phyloP scores from a whole-genome alignment of 2,113 vertebrate genomes.

The Bufo gargarizans region DNA sequence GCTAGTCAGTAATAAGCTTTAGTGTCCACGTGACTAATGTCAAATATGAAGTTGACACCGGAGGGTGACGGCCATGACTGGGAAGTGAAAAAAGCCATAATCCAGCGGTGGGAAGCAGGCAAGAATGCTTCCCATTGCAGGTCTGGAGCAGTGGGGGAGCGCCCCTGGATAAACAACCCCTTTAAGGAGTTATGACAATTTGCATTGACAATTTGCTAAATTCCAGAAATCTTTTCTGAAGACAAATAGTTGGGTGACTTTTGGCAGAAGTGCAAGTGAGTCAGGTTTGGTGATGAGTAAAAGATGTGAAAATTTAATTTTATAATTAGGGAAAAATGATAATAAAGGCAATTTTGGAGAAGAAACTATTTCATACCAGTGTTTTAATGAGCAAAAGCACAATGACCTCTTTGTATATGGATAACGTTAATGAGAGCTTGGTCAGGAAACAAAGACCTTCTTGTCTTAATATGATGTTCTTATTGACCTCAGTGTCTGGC shows the following conservation, averaged over 20 bases:
- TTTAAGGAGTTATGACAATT: too few relatives aligned
- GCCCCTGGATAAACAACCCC: too few relatives aligned
- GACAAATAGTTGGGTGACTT: neutral
- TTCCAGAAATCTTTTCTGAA: neutral
- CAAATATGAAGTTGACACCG: too few relatives aligned
- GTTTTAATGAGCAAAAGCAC: conserved; percentile 49
- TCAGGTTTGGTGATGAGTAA: conserved; percentile 1
- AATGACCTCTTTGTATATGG: conserved; percentile 41
- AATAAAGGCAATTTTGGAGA: conserved; percentile 39
- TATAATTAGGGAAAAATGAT: conserved; percentile 28
- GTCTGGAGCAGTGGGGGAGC: too few relatives aligned
- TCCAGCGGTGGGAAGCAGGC: too few relatives aligned
- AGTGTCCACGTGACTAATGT: too few relatives aligned
- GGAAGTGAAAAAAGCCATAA: too few relatives aligned
- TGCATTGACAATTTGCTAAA: neutral
- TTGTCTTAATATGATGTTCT: conserved; percentile 33
- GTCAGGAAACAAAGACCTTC: conserved; percentile 38
- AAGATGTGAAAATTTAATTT: conserved; percentile 7
- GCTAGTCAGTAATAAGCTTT: too few relatives aligned
- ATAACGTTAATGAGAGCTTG: conserved; percentile 41
- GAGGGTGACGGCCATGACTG: too few relatives aligned
- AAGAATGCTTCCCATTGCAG: too few relatives aligned
- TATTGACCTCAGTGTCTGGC: conserved; percentile 29
- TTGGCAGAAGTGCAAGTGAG: neutral
- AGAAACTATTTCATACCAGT: neutral